Base-by-base conservation (phyloP, 1,140 invertebrate species). In the Drosophila setifemur region DNA sequence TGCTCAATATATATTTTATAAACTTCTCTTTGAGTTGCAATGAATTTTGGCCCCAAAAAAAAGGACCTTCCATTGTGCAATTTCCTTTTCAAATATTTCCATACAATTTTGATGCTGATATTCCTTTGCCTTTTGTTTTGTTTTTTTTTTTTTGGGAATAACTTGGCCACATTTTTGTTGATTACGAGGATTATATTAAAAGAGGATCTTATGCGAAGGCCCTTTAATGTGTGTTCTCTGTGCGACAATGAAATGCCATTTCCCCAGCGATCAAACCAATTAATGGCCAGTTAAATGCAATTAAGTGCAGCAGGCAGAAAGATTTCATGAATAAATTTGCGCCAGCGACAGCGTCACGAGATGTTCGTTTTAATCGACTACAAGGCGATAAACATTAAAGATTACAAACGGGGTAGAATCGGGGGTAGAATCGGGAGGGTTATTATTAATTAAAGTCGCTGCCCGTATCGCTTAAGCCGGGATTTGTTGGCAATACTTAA, bases 351-450 rank as follows among this genome's bases (percentile, higher is more conserved):
- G 83, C 68, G n/a, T n/a, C n/a, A 75, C 72, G 75, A 35, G 33
- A 45, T 68, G 55, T 57, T 60, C 58, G 52, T 76, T 86, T 81
- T 66, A 73, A 76, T 42, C 68, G 82, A 63, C 67, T 73, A 73
- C 74, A 81, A 69, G 68, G 82, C 82, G 64, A 74, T 73, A 70
- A 66, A 85, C 74, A 78, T 71, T 79, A 68, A 86, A 69, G 76
- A 85, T 79, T 60, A 53, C 50, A 50, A 48, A 49, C n/a, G n/a
- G n/a, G n/a, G n/a, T n/a, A n/a, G 33, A 16, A 25, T 26, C 16
- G 18, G 49, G 21, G 14, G 12, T 35, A 54, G 9, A 11, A 39
- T 16, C 54, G 54, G 25, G 52, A 52, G 16, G 16, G 50, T 63
- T 61, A 73, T 73, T 66, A 54, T 71, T 69, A 63, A 67, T 70